These are phyloP conservation scores for Drosophila bocqueti DNA, from an alignment of 1,140 invertebrate genomes.

Conservation along the genomic window DNA sequence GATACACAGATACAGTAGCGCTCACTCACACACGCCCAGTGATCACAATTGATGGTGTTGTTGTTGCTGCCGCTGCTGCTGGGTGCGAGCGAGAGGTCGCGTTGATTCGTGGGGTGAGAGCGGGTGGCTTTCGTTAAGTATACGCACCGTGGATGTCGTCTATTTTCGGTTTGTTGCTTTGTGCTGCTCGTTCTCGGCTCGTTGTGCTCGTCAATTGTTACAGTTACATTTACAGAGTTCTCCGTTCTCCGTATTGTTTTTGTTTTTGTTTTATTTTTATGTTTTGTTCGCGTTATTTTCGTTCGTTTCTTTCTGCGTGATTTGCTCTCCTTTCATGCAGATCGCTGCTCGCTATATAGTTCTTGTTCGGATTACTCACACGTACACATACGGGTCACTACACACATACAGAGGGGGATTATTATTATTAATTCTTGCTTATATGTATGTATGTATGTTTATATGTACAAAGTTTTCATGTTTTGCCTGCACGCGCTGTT, in stretches of 20 bases:
- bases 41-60: conserved; percentile 61
- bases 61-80: neutral
- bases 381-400: conserved; percentile 39
- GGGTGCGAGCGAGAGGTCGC: conserved; percentile 27
- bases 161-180: conserved; percentile 83
- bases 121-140: conserved; percentile 57
- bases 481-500: conserved; percentile 61
- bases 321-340: conserved; percentile 50
- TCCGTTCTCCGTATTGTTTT: conserved; percentile 45
- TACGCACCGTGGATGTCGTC: conserved; percentile 73
- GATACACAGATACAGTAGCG: conserved; percentile 4
- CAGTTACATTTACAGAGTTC: conserved; percentile 33
- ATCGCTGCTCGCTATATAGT: conserved; percentile 69
- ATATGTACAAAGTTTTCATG: conserved; percentile 53
- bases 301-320: conserved; percentile 55
- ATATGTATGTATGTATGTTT: neutral
- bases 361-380: conserved; percentile 60
- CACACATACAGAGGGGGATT: conserved; percentile 12
- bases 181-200: conserved; percentile 56
- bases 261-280: conserved; percentile 19
- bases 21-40: conserved; percentile 10
- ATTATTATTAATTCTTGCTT: conserved; percentile 39
- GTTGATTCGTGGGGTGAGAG: conserved; percentile 51
- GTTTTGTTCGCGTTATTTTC: conserved; percentile 68
- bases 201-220: conserved; percentile 59